Base-by-base conservation (phyloP, 1,140 invertebrate genomes). In the Pseudoatta argentina region DNA sequence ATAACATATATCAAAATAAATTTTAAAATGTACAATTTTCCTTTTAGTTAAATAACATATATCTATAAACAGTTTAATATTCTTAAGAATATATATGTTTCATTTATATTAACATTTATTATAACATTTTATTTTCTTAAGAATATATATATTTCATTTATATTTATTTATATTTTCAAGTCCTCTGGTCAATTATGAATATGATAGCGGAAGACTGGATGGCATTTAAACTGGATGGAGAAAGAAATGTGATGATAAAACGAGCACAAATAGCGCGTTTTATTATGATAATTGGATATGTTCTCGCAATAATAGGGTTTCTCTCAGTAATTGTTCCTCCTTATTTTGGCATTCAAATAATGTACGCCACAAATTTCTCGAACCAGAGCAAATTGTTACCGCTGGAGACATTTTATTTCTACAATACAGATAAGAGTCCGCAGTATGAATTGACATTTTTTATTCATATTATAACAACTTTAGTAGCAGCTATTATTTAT, bases 131-230 rank as follows among this genome's bases (percentile, higher is more conserved):
- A 3, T 30, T 39, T 30, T 30, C 3, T 30, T 30, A 30, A 30
- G 30, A 30, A 30, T 30, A n/a, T 24, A 39, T 44, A 44, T 44
- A 1, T 21, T 18, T 21, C 48, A 30, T 64, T 10, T 12, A 18
- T n/a, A n/a, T 66, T 66, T 44, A 21, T 27, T 55, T 55, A 55
- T 39, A 24, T 51, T 14, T 72, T 51, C 2, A 71, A 87, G 64
- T 44, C 27, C 14, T 86, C 7, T 8, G 39, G 12, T 24, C 48
- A 0, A 14, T 88, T 2, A 16, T 88, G 18, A 79, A 73, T 6
- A 86, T 86, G 87, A 79, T 88, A 8, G 87, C 59, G 10, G 75
- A 86, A 51, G 87, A 88, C 30, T 88, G 85, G 87, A 77, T 48
- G 8, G 57, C 24, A 16, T 59, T 48, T 6, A 79, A 88, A 6